A percentile compares a stretch with the other conserved stretches of the same genome.
Evolutionary conservation across 2,797 vertebrate species (phyloP).

Genomic region (Sebastes flavidus): DNA sequence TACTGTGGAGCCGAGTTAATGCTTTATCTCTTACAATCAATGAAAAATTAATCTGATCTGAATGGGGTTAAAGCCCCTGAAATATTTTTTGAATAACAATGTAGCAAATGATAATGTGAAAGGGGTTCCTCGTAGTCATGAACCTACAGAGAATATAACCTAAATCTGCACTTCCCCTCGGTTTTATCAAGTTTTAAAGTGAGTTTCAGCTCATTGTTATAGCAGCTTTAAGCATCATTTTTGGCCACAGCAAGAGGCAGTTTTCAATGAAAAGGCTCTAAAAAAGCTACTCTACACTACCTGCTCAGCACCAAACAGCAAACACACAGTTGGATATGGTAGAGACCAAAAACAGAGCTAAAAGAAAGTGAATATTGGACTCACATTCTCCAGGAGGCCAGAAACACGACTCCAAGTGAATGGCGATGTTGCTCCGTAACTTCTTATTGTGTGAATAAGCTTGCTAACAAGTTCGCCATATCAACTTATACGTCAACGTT

Average conservation of each 20-base stretch:
- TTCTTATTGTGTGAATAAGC: no score
- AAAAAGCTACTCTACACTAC: no score
- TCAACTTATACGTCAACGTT: no score
- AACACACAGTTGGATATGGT: not conserved
- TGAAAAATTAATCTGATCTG: not conserved
- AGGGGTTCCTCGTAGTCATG: not conserved
- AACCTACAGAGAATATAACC: not conserved
- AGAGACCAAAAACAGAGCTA: not conserved
- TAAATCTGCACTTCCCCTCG: not conserved
- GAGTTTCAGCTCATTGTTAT: not conserved
- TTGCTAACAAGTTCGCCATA: no score
- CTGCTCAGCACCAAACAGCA: no score
- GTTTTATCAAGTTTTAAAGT: not conserved
- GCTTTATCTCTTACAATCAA: not conserved
- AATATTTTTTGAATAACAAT: not conserved
- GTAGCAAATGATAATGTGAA: not conserved
- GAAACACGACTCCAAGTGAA: not conserved
- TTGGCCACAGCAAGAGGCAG: not conserved
- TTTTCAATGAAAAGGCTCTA: not conserved
- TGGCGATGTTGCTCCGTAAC: no score
- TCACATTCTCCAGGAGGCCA: not conserved
- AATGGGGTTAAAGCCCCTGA: not conserved
- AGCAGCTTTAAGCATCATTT: not conserved
- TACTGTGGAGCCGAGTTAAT: not conserved
- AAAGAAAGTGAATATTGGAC: not conserved